Conservation (phyloP, 35 echinoderm and acorn worm species). For the Ophioderma brevispina region DNA sequence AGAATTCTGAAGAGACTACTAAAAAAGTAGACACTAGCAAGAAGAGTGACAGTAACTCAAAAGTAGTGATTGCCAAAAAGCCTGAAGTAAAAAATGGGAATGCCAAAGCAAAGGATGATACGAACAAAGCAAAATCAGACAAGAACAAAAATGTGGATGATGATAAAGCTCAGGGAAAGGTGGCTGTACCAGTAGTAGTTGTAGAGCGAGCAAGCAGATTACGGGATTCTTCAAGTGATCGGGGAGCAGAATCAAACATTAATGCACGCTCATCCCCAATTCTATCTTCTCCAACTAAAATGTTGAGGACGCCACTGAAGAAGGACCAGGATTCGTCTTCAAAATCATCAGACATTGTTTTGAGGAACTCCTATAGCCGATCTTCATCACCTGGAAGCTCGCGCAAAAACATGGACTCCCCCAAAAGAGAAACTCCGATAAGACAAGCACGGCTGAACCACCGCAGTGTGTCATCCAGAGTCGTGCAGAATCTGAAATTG, state of each 20-base stretch:
- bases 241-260: background rate
- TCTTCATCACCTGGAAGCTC: background rate
- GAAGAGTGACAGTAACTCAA: background rate
- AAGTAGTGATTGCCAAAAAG: background rate
- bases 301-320: background rate
- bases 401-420: background rate
- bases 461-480: slow-evolving; percentile 56
- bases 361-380: background rate
- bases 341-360: background rate
- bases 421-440: slow-evolving; percentile 46
- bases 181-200: background rate
- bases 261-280: background rate
- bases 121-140: slow-evolving; percentile 20
- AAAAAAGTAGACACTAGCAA: background rate
- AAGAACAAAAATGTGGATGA: background rate
- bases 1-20: slow-evolving; percentile 20
- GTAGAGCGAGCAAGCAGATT: background rate
- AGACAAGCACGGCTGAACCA: slow-evolving; percentile 63
- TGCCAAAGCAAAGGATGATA: background rate
- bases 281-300: background rate
- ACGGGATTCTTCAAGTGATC: background rate
- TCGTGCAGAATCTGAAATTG: slow-evolving; percentile 8
- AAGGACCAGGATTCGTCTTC: background rate
- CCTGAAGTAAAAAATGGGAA: background rate
- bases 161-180: background rate